A percentile compares a stretch with the other conserved stretches of the same genome.
Conservation (phyloP, 2,797 vertebrate genomes). For the Chromis chromis region DNA sequence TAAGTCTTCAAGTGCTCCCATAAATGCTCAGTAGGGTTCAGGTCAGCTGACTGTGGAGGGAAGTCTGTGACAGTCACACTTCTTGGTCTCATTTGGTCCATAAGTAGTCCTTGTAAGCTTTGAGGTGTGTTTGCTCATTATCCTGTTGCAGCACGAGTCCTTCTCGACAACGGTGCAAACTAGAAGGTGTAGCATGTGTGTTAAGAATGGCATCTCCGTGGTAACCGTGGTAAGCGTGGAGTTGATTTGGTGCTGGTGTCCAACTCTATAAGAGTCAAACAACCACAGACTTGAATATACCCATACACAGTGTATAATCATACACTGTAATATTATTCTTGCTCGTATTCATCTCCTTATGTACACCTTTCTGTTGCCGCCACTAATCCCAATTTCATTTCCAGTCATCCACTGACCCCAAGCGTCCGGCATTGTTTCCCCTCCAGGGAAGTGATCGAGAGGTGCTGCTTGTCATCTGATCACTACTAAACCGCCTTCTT, state of each 20-base stretch:
- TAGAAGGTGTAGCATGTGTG: too few relatives aligned
- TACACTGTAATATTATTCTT: neutral
- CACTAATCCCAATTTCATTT: neutral
- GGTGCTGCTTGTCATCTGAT: neutral
- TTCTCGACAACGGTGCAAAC: neutral
- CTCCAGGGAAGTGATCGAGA: neutral
- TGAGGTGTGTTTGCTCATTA: neutral
- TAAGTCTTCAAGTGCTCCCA: too few relatives aligned
- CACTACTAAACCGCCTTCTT: neutral
- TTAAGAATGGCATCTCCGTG: too few relatives aligned
- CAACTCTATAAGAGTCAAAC: neutral
- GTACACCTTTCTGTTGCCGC: neutral
- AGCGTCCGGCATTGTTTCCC: neutral
- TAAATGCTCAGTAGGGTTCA: neutral
- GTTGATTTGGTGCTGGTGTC: too few relatives aligned
- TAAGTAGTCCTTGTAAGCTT: neutral
- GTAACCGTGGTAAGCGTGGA: too few relatives aligned
- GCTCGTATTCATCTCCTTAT: neutral
- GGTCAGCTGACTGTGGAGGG: neutral
- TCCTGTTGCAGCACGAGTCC: neutral
- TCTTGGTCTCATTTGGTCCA: too few relatives aligned
- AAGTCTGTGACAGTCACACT: neutral
- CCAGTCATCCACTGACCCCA: neutral
- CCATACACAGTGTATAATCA: neutral
- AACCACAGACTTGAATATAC: neutral